Percentiles rank a stretch among this genome's conserved stretches.
Evolutionary conservation across 1,140 invertebrate species (phyloP).

Genomic region (Pseudobourletiella spinata): DNA sequence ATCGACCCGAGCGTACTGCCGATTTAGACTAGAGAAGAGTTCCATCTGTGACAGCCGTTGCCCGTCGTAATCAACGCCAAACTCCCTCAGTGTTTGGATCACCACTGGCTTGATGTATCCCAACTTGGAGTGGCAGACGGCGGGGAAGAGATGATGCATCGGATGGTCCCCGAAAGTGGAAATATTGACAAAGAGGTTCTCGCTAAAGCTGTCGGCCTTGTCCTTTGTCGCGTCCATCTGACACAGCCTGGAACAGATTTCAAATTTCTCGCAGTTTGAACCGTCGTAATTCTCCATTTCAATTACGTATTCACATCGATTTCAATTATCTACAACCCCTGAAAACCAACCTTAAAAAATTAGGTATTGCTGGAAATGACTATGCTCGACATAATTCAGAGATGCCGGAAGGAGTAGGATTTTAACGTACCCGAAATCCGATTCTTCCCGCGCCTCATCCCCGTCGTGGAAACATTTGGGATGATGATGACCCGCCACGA

Average conservation of each 20-base stretch:
- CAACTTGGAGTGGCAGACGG: constrained; percentile 24
- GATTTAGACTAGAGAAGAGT: neutral
- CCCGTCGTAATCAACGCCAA: constrained; percentile 12
- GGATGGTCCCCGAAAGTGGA: constrained; percentile 26
- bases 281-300: neutral
- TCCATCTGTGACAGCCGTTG: constrained; percentile 3
- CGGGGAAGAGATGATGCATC: constrained; percentile 28
- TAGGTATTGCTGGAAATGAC: neutral
- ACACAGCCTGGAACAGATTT: constrained; percentile 18
- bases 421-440: constrained; percentile 22
- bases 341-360: neutral
- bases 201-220: constrained; percentile 4
- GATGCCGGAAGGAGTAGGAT: neutral
- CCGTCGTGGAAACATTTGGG: constrained; percentile 38
- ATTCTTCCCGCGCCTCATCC: constrained; percentile 22
- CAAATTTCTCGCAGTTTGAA: no score
- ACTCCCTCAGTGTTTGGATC: constrained; percentile 14
- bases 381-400: neutral
- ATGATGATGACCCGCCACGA: constrained; percentile 59
- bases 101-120: constrained; percentile 13
- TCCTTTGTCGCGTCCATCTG: constrained; percentile 21
- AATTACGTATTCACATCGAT: no score
- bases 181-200: constrained; percentile 9
- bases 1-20: neutral
- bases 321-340: no score